Conservation (phyloP, 2,113 vertebrate genomes). For the Sander lucioperca region DNA sequence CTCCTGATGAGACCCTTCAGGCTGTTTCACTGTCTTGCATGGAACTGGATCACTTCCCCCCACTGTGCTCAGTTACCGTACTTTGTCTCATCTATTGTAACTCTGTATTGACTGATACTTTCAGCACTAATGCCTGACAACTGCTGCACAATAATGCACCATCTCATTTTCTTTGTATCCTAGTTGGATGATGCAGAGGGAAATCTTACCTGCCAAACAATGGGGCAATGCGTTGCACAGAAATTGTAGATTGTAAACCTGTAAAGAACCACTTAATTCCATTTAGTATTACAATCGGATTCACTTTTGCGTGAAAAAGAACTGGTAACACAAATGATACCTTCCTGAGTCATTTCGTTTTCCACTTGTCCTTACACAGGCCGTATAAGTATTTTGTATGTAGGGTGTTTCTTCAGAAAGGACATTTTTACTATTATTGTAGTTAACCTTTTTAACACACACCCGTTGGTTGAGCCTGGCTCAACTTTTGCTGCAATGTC, state of each 20-base stretch:
- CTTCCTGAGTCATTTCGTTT: constrained; percentile 2
- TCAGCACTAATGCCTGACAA: constrained; percentile 61
- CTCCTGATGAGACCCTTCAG: constrained; percentile 71
- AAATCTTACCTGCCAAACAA: constrained; percentile 45
- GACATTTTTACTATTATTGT: too few species aligned
- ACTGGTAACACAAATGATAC: neutral
- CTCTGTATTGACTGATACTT: constrained; percentile 60
- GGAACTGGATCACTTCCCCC: constrained; percentile 57
- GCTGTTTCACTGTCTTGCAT: constrained; percentile 58
- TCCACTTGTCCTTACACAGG: neutral
- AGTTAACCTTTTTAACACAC: neutral
- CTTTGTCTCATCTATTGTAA: constrained; percentile 65
- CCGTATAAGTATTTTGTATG: neutral
- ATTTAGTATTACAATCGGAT: constrained; percentile 26
- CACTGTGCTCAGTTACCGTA: constrained; percentile 51
- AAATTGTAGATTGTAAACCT: constrained; percentile 28
- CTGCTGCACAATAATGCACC: constrained; percentile 54
- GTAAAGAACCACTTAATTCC: constrained; percentile 37
- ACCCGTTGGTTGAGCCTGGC: neutral
- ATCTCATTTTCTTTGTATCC: constrained; percentile 58
- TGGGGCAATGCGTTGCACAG: constrained; percentile 7
- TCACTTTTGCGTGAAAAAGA: constrained; percentile 20
- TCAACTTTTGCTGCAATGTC: neutral
- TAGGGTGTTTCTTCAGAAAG: neutral
- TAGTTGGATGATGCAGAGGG: constrained; percentile 35